Evolutionary conservation across 2,113 vertebrate species (phyloP), one percentile per base, ranked within the genome.

Genomic region (Apeltes quadracus): DNA sequence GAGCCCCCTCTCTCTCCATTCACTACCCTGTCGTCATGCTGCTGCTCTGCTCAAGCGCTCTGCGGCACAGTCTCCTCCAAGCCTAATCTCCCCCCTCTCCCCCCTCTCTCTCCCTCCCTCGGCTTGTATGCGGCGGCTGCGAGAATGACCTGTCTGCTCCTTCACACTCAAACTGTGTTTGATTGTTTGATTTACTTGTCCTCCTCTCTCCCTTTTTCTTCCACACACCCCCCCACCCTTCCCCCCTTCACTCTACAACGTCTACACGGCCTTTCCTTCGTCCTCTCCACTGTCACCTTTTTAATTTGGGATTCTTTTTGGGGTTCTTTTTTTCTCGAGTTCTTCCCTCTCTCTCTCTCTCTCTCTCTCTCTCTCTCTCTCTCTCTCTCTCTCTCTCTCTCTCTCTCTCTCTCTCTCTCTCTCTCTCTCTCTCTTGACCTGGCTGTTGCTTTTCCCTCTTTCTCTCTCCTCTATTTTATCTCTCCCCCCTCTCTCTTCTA

Each of bases 171-270:
- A 92, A 94, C 90, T 94, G 92, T 91, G 93, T 95, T 95, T 94
- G 94, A 95, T 94, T 94, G 94, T 95, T 96, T 96, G 95, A 97
- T 95, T 94, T 95, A 94, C 95, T 92, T 95, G 91, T 93, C 90
- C 93, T 94, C 94, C 85, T 95, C 95, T 94, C 95, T 95, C 90
- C 88, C 75, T 81, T 87, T 88, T 81, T 83, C 90, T 78, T 87
- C 86, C 89, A 89, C 90, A 90, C 88, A 88, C 87, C 86, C 79
- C 72, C 86, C 79, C 27, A 72, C 84, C 83, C 84, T 72, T 88
- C 50, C 25, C 15, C 23, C 88, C 72, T 81, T 76, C 89, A 86
- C 87, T 78, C 81, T 77, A 66, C 79, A 41, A 65, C 27, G 58
- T 79, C 82, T 82, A 76, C 87, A 77, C 50, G 48, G 75, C 70